phyloP scores from a whole-genome alignment of 37 sponge, comb jelly and placozoan species.

The Lycopodina hypogea region DNA sequence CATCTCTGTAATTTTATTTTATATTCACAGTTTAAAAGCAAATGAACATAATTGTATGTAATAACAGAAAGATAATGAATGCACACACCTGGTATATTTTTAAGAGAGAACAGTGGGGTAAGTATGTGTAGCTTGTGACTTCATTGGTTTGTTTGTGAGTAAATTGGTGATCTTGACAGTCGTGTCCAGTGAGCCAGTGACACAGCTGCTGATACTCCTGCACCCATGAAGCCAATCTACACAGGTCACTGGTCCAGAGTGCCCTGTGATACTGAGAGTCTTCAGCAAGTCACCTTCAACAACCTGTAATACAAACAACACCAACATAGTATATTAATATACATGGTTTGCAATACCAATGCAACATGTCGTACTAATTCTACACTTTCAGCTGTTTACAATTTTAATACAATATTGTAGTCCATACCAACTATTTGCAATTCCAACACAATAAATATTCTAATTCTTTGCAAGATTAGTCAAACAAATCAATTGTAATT shows the following conservation, averaged over 20 bases:
- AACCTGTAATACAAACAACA: not conserved
- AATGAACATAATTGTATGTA: not conserved
- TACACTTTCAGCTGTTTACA: too few species aligned
- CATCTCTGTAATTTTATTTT: too few species aligned
- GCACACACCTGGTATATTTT: not conserved
- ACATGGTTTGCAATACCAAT: too few species aligned
- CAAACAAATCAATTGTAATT: too few species aligned
- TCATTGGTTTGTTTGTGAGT: constrained; percentile 18
- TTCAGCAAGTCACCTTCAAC: constrained; percentile 17
- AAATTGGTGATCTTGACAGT: constrained; percentile 67
- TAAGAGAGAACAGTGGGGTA: not conserved
- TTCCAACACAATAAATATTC: too few species aligned
- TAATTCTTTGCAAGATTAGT: too few species aligned
- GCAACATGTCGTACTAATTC: too few species aligned
- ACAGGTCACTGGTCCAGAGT: constrained; percentile 65
- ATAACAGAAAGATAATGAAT: not conserved
- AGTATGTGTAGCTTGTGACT: not conserved
- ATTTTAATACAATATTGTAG: too few species aligned
- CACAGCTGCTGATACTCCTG: constrained; percentile 64
- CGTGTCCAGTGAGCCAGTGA: constrained; percentile 73
- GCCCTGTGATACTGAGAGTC: constrained; percentile 54
- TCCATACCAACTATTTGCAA: too few species aligned
- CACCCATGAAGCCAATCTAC: constrained; percentile 82
- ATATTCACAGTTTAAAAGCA: too few species aligned
- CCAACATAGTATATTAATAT: too few species aligned